phyloP scores from a whole-genome alignment of 2,888 invertebrate species.

The Drosophila nr. medialis region DNA sequence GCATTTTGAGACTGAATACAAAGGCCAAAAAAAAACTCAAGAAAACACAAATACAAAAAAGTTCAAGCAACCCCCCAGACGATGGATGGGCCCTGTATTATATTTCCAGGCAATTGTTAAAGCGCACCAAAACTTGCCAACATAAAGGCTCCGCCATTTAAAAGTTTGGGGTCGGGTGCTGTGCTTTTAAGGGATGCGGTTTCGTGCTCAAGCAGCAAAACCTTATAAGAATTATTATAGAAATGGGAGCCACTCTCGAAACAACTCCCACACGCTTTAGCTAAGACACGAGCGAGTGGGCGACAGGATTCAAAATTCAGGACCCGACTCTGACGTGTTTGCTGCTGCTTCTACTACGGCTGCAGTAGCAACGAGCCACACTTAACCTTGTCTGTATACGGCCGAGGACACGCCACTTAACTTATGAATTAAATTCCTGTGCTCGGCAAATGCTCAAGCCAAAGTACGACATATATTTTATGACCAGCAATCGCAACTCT shows the following conservation, averaged over 20 bases:
- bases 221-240: slow-evolving; percentile 34
- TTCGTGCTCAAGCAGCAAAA: slow-evolving; percentile 68
- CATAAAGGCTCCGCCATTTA: slow-evolving; percentile 35
- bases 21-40: slow-evolving; percentile 1
- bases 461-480: slow-evolving; percentile 47
- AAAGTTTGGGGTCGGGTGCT: slow-evolving; percentile 23
- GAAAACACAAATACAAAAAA: slow-evolving; percentile 19
- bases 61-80: slow-evolving; percentile 42
- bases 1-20: slow-evolving; percentile 28
- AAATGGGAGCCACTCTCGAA: slow-evolving; percentile 24
- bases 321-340: slow-evolving; percentile 56
- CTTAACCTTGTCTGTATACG: slow-evolving; percentile 75
- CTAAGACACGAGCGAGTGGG: slow-evolving; percentile 19
- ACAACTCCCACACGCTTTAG: slow-evolving; percentile 27
- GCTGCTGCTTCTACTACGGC: slow-evolving; percentile 12
- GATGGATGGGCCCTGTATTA: slow-evolving; percentile 51
- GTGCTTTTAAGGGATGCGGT: slow-evolving; percentile 22
- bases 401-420: slow-evolving; percentile 75
- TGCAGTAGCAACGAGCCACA: slow-evolving; percentile 44
- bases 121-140: slow-evolving; percentile 29
- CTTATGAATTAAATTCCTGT: slow-evolving; percentile 74
- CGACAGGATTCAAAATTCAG: slow-evolving; percentile 22
- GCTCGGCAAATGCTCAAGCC: slow-evolving; percentile 52
- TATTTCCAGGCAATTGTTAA: slow-evolving; percentile 63
- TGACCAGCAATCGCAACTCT: slow-evolving; percentile 51